Percentiles rank a stretch among this genome's conserved stretches.
Conservation (phyloP, 2,113 vertebrate species). For the Rhynchomys soricoides region DNA sequence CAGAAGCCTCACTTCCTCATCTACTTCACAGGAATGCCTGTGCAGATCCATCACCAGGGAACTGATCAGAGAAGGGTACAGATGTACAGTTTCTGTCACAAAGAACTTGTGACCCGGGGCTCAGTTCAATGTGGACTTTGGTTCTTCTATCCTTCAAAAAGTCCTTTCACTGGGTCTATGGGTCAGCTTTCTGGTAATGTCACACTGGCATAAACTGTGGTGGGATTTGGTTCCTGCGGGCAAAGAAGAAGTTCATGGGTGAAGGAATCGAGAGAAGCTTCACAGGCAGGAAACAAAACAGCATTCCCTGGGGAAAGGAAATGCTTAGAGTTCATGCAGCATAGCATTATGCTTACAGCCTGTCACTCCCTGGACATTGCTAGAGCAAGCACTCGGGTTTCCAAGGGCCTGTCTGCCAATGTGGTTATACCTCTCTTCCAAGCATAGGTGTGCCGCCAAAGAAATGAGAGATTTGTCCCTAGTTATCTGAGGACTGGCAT, state of each 20-base stretch:
- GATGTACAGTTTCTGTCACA: not conserved
- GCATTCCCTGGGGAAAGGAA: not conserved
- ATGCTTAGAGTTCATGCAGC: not conserved
- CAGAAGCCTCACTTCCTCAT: not conserved
- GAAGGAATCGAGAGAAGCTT: not conserved
- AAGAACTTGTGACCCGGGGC: not conserved
- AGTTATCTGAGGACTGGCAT: not conserved
- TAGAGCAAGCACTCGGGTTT: not conserved
- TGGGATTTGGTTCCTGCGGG: constrained; percentile 59
- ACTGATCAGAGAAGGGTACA: not conserved
- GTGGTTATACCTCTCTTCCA: not conserved
- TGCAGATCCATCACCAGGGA: not conserved
- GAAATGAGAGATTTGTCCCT: not conserved
- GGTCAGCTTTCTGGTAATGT: constrained; percentile 78
- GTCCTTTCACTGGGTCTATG: not conserved
- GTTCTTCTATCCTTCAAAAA: not conserved
- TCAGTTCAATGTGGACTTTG: not conserved
- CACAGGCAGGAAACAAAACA: not conserved
- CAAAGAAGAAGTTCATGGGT: constrained; percentile 4
- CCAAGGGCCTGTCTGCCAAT: not conserved
- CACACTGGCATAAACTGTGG: constrained; percentile 76
- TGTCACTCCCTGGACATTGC: not conserved
- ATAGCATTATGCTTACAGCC: not conserved
- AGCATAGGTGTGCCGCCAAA: not conserved
- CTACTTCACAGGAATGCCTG: not conserved